These are phyloP conservation scores for Ridgeia piscesae DNA, from an alignment of 1,140 invertebrate species.

Conservation along the genomic window DNA sequence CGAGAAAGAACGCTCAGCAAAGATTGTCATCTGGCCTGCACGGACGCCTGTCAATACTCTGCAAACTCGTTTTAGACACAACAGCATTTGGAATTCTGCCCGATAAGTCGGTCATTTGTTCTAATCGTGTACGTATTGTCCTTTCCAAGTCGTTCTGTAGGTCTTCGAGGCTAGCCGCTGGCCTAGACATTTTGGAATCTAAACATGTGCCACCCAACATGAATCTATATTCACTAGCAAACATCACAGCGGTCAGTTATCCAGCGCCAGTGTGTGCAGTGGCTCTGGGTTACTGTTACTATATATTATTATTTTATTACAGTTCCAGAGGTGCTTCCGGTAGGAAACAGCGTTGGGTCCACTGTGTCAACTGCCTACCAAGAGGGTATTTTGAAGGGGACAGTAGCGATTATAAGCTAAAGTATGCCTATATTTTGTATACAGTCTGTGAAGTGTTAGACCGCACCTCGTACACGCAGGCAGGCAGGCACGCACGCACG, in stretches of 20 bases:
- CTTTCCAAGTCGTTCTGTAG: background rate
- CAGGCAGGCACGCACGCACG: no score
- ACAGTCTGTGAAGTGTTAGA: no score
- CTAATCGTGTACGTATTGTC: background rate
- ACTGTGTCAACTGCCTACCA: no score
- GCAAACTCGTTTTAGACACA: background rate
- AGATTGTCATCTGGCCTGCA: background rate
- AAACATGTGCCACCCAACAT: background rate
- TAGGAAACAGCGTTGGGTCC: no score
- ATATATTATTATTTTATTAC: no score
- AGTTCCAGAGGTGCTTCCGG: no score
- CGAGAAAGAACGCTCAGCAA: background rate
- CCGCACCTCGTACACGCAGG: no score
- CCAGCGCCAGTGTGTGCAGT: no score
- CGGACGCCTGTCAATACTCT: background rate
- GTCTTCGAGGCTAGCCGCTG: background rate
- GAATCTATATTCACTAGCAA: background rate
- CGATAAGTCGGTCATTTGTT: background rate
- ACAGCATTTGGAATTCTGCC: background rate
- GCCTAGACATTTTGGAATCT: background rate
- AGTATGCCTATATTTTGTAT: no score
- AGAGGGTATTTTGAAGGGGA: no score
- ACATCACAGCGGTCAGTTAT: background rate
- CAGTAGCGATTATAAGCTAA: no score
- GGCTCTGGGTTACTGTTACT: no score